These are phyloP conservation scores for cattle (Bos taurus) DNA, from an alignment of 2,113 vertebrate species.

Conservation along the genomic window DNA sequence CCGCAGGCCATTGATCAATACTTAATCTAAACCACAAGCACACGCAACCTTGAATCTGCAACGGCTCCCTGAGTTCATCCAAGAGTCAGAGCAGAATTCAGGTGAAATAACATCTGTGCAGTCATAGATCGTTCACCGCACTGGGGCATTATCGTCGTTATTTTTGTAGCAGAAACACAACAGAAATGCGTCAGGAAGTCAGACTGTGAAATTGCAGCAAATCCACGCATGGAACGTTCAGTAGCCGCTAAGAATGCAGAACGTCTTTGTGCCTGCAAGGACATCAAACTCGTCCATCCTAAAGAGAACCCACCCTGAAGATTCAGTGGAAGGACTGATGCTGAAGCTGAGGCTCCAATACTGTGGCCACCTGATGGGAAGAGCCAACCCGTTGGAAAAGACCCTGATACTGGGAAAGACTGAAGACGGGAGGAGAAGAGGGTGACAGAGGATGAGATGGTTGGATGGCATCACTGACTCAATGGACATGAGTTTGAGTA, in stretches of 20 bases:
- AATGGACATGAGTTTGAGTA: background rate
- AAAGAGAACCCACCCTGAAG: background rate
- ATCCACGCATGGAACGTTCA: accelerated
- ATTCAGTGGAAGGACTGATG: background rate
- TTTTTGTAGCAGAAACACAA: background rate
- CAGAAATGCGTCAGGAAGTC: background rate
- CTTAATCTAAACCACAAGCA: background rate
- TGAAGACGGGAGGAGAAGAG: background rate
- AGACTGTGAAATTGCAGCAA: too few relatives aligned
- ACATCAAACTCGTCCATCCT: background rate
- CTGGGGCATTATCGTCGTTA: accelerated
- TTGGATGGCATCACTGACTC: background rate
- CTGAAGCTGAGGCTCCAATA: background rate
- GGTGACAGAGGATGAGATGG: background rate
- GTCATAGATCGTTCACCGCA: background rate
- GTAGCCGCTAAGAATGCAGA: background rate
- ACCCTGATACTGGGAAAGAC: background rate
- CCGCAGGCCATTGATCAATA: background rate
- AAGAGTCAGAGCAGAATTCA: background rate
- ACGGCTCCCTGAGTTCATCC: background rate
- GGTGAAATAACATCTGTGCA: too few relatives aligned
- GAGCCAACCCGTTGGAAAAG: background rate
- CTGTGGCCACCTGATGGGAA: background rate
- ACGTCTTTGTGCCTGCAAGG: background rate
- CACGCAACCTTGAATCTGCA: background rate